Conservation (phyloP, 2,888 invertebrate genomes). For the Ophion slaviceki region DNA sequence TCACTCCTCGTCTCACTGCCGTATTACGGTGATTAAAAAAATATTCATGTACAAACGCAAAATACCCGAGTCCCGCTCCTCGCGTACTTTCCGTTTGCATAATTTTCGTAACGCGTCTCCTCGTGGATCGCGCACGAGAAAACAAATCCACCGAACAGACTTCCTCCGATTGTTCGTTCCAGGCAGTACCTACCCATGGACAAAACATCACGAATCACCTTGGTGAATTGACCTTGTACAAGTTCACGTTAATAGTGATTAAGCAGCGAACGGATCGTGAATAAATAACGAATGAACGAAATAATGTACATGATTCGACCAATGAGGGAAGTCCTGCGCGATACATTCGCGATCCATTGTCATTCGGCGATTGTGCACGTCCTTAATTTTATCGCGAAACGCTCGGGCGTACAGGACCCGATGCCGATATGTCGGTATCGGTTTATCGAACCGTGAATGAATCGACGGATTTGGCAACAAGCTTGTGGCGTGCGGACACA, state of each 20-base stretch:
- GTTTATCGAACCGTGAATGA: conserved; percentile 41
- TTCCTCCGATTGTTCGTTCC: too few relatives aligned
- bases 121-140: not conserved
- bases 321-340: not conserved
- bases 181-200: too few relatives aligned
- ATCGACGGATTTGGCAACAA: conserved; percentile 33
- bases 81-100: not conserved
- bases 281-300: too few relatives aligned
- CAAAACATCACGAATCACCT: not conserved
- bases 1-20: conserved; percentile 59
- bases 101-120: not conserved
- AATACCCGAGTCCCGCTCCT: not conserved
- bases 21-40: conserved; percentile 80
- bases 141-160: not conserved
- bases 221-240: not conserved
- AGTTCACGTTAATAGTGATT: not conserved
- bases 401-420: not conserved
- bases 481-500: not conserved
- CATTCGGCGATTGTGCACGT: not conserved
- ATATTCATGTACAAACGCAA: not conserved
- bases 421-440: conserved; percentile 14
- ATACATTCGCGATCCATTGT: not conserved
- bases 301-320: not conserved
- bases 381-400: not conserved
- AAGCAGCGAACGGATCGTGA: too few relatives aligned